A percentile compares a stretch with the other conserved stretches of the same genome.
Evolutionary conservation across 2,113 vertebrate genomes (phyloP).

Genomic region (Cricetomys ansorgei): DNA sequence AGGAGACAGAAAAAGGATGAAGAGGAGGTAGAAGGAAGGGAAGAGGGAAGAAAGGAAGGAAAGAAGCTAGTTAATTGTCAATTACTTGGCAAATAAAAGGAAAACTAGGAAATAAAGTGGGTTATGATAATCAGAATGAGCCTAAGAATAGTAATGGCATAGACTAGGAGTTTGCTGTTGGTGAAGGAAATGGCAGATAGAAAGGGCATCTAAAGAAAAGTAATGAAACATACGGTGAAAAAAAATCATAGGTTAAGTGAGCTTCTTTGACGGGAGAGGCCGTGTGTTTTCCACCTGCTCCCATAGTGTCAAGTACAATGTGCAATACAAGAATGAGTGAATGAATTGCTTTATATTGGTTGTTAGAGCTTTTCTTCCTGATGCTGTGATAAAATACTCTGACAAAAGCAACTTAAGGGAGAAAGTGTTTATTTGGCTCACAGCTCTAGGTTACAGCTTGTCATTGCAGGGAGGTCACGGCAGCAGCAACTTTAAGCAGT

Average conservation of each 20-base stretch:
- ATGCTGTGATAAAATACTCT: too few relatives aligned
- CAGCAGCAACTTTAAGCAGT: neutral
- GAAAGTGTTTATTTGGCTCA: too few relatives aligned
- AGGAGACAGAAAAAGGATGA: neutral
- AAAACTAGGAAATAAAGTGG: slow-evolving; percentile 20
- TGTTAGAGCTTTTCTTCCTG: too few relatives aligned
- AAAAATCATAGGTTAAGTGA: neutral
- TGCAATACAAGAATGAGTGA: too few relatives aligned
- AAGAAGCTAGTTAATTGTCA: neutral
- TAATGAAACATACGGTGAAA: neutral
- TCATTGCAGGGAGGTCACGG: too few relatives aligned
- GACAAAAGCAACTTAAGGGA: too few relatives aligned
- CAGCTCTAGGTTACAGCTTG: too few relatives aligned
- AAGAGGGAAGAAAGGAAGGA: neutral
- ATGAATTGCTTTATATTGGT: too few relatives aligned
- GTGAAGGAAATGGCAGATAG: neutral
- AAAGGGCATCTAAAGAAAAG: neutral
- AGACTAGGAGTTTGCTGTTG: neutral
- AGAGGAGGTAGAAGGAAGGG: neutral
- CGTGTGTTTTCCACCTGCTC: neutral
- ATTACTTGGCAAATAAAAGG: slow-evolving; percentile 29
- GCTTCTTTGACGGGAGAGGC: neutral
- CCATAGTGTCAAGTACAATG: too few relatives aligned
- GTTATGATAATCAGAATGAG: neutral
- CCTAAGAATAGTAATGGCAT: slow-evolving; percentile 1